Evolutionary conservation across 1,140 invertebrate species (phyloP).

Genomic region (Pteromalus puparum): DNA sequence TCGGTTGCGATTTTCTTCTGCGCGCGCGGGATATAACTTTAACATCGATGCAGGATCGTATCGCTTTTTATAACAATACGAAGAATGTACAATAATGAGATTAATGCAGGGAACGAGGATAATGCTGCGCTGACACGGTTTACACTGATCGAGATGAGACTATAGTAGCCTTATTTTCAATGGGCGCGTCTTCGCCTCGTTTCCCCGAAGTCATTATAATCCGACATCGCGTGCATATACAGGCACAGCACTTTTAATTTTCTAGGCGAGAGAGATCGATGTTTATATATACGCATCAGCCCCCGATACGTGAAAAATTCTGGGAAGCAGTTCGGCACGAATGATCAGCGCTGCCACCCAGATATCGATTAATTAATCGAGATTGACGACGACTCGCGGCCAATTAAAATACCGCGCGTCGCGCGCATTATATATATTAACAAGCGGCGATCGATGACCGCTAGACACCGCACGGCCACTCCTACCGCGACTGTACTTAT

Average conservation of each 20-base stretch:
- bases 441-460: neutral
- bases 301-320: neutral
- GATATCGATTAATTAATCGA: neutral
- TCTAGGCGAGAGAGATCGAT: too few species aligned
- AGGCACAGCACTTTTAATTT: too few species aligned
- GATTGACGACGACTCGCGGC: too few species aligned
- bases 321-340: neutral
- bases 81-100: neutral
- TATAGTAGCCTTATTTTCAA: neutral
- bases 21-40: too few species aligned
- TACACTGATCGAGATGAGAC: neutral
- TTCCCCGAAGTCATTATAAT: neutral
- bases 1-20: neutral
- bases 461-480: neutral
- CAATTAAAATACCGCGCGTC: neutral
- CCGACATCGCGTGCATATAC: too few species aligned
- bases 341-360: neutral
- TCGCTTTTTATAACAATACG: neutral
- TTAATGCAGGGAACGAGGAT: neutral
- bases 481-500: neutral
- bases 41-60: too few species aligned
- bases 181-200: neutral
- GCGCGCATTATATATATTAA: neutral
- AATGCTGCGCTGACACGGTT: slow-evolving; percentile 10
- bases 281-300: too few species aligned